Evolutionary conservation across 1,140 invertebrate species (phyloP), one percentile per base, ranked within the genome.

Genomic region (Sitobion miscanthi): DNA sequence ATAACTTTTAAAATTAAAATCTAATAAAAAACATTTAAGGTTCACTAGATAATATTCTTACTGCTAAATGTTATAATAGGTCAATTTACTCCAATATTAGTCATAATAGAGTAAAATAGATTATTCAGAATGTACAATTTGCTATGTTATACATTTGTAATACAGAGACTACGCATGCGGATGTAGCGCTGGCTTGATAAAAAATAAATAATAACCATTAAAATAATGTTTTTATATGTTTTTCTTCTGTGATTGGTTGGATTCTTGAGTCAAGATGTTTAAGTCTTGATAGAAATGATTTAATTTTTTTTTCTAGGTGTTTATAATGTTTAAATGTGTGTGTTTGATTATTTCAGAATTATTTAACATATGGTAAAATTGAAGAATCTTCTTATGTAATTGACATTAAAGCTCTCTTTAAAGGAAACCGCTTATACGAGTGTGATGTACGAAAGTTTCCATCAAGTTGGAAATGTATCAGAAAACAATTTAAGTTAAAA

Each of bases 281-380:
- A 5, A 30, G 0, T 69, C 11, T n/a, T 69, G 30, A 17, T 5
- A 69, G 11, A 11, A 69, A 82, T n/a, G 1, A 21, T 21, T 9
- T 38, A 14, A 83, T 83, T 21, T 83, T 38, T 25, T 25, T 11
- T 11, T 45, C 2, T 23, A 45, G 20, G 2, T 85, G 2, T 45
- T 86, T 11, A 47, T 49, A 88, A 88, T 88, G 35, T 88, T 87
- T n/a, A 49, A n/a, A n/a, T 20, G 30, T 87, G 0, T 54, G 30
- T 35, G 17, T 35, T 83, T 91, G 7, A 52, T 14, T 91, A 17
- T 83, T 83, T 92, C 49, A 92, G 91, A 42, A 54, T 54, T 92
- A 92, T 85, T 85, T 92, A 52, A 8, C 49, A n/a, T 7, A 52
- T 85, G 77, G 77, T 17, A 14, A 85, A 92, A 92, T 92, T 25